Evolutionary conservation across 2,113 vertebrate genomes (phyloP).

Genomic region (Tragelaphus scriptus): DNA sequence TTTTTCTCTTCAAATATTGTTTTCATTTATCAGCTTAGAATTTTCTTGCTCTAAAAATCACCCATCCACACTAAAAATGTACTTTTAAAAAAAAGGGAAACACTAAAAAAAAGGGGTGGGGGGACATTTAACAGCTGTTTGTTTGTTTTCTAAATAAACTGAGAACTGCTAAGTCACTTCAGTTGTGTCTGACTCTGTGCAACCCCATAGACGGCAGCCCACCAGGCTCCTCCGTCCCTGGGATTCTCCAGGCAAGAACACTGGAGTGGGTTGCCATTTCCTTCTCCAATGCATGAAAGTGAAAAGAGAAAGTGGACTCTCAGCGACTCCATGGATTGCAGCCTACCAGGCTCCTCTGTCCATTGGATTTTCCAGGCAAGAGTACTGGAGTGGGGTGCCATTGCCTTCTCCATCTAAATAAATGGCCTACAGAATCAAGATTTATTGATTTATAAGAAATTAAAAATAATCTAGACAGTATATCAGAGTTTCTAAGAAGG

Average conservation of each 20-base stretch:
- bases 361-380: no score
- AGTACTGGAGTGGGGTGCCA: no score
- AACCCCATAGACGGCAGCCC: no score
- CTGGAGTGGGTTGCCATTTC: no score
- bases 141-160: neutral
- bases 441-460: constrained; percentile 24
- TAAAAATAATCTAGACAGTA: neutral
- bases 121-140: neutral
- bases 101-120: neutral
- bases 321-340: no score
- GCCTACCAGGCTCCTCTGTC: no score
- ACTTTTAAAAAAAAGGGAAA: neutral
- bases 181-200: no score
- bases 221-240: no score
- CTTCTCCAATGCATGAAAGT: no score
- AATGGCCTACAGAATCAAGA: constrained; percentile 1
- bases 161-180: no score
- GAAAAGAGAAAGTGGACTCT: no score
- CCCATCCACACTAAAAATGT: neutral
- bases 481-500: neutral
- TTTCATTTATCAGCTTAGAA: neutral
- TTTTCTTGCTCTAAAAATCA: neutral
- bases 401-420: neutral
- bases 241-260: no score
- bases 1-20: neutral